Base-by-base conservation (phyloP, 2,797 vertebrate species). In the Sphenodon punctatus region DNA sequence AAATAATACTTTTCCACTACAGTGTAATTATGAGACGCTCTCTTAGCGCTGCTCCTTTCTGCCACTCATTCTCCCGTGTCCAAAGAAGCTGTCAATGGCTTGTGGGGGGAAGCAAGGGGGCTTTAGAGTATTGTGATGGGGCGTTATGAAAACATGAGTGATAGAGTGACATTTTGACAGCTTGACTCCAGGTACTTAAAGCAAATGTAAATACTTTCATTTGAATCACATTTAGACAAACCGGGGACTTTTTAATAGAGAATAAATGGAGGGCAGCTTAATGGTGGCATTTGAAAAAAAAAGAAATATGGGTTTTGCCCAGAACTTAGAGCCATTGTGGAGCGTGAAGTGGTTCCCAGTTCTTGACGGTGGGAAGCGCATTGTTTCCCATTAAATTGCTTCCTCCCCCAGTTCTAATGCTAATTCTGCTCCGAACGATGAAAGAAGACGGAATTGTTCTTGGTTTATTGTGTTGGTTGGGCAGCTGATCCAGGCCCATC, bases 141-240 rank as follows among this genome's bases (percentile, higher is more conserved):
- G 53, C 32, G 78, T 3, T 36, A 73, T 73, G 79, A 83, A 92
- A 93, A 88, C 89, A 75, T 83, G 92, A 91, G 89, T 89, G 90
- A 92, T 88, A 80, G 86, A 72, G 70, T 90, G 93, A 91, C 87
- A 58, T 88, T 91, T 93, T 92, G 90, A 94, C 89, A 91, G 93
- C 53, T 76, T n/a, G 88, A 79, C 88, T 88, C 78, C 77, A 84
- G 80, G 84, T 92, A 84, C 88, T 80, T 78, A 3, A 89, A 43
- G 82, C 77, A 87, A 88, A 91, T 90, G 82, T 91, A 88, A 94
- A 94, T 91, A 84, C 2, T 0, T 80, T 90, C 79, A 84, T 92
- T 92, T 92, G 88, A 93, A 92, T 91, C 91, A 84, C 86, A 79
- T 93, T 90, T 80, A 71, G 61, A 74, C 80, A 59, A 63, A 20